Base-by-base conservation (phyloP, 2,888 invertebrate species). In the Drosophila maculinotata region DNA sequence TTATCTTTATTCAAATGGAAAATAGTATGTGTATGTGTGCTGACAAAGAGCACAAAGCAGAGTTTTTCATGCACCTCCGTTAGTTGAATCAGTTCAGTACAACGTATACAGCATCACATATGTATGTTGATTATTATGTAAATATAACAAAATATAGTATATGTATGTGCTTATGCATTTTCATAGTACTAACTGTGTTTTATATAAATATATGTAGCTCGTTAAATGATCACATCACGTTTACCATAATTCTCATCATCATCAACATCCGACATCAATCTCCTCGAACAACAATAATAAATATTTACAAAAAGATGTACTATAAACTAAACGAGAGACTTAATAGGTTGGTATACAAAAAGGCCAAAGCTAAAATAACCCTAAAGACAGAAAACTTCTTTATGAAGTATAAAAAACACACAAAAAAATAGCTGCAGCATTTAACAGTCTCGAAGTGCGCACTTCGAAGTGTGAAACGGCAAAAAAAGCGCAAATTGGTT, bases 161-260 rank as follows among this genome's bases (percentile, higher is more conserved):
- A 47, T 51, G 33, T 54, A 58, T n/a, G 26, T 15, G 60, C 56
- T 54, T 53, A 44, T 57, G 52, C 49, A 51, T 59, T 64, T 51
- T 78, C 79, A 76, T 87, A 87, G 73, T 81, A 69, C 82, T 83
- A 83, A 63, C 69, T 80, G 56, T 56, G 39, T 74, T 76, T 69
- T 66, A 76, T 69, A 82, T 82, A 81, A 68, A 81, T 84, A 86
- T 77, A 62, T 63, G 17, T 84, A 87, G 81, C 68, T 80, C 79
- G 70, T 88, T 80, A 72, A 78, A 83, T 84, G 78, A 84, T 84
- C 84, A 84, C 84, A 84, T 84, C 69, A 86, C 74, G 87, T 86
- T 84, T 70, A 79, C 76, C 73, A 82, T 77, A 77, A 73, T 82
- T 69, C 76, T 81, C 64, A 79, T 85, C 38, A 58, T 69, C 53